Base-by-base conservation (phyloP, 2,113 vertebrate species). In the Gnathonemus longibarbis region DNA sequence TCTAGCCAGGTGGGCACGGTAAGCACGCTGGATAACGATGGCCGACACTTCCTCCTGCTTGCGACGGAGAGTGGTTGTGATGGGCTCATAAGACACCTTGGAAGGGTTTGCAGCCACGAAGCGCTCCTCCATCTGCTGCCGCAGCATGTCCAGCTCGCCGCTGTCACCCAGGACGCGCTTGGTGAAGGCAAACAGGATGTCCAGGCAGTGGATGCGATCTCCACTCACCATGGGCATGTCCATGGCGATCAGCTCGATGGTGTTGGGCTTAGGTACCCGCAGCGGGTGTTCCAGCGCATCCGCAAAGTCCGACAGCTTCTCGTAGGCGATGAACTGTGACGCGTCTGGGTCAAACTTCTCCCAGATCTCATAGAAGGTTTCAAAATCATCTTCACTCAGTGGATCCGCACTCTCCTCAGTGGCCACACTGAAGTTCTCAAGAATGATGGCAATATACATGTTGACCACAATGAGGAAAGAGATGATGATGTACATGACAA, bases 311-410 rank as follows among this genome's bases (percentile, higher is more conserved):
- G 97, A 96, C 11, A 99, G 96, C 94, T 99, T 99, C 95, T 96
- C 94, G 92, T 98, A 99, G 92, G 97, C 97, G 45, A 99, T 99
- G 95, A 99, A 99, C 94, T 99, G 98, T 0, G 95, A 99, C 91
- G 98, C 98, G 0, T 99, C 98, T 0, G 98, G 98, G 93, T 99
- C 98, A 2, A 99, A 99, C 94, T 99, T 99, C 95, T 99, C 98
- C 98, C 98, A 99, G 93, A 99, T 99, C 95, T 99, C 98, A 0
- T 99, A 99, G 96, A 99, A 99, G 58, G 98, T 99, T 96, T 99
- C 98, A 62, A 99, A 99, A 96, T 99, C 98, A 0, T 99, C 98
- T 96, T 99, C 98, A 0, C 98, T 99, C 15, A 99, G 96, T 0
- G 98, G 98, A n/a, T 99, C 98, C 0, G 98, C 97, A 0, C 98